phyloP scores from a whole-genome alignment of 35 echinoderm and acorn worm species.

The Apostichopus japonicus region DNA sequence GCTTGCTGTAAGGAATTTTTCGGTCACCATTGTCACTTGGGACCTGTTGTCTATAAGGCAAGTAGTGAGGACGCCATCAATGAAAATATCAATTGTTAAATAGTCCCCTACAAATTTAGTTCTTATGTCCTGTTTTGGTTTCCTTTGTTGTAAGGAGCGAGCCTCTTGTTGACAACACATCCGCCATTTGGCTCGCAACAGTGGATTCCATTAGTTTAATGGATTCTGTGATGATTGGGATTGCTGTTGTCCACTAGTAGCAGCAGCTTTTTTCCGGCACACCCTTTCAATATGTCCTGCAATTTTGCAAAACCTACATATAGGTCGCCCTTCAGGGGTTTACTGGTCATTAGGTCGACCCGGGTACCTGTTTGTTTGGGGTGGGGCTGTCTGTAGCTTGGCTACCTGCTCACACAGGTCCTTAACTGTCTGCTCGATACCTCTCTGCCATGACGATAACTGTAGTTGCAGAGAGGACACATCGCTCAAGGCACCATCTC shows the following conservation, averaged over 20 bases:
- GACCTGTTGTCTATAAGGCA: too few species aligned
- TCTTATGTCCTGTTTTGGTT: too few species aligned
- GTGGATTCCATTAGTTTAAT: neutral
- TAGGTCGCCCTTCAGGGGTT: neutral
- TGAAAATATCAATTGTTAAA: too few species aligned
- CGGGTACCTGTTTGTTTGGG: neutral
- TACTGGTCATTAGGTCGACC: neutral
- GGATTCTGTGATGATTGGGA: neutral
- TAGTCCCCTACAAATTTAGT: too few species aligned
- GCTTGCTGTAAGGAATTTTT: too few species aligned
- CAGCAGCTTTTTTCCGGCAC: neutral
- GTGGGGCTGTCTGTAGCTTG: neutral
- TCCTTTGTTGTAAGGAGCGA: too few species aligned
- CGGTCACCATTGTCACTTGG: too few species aligned
- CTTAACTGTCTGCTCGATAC: neutral
- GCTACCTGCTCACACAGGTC: neutral
- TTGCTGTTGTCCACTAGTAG: neutral
- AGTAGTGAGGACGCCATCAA: too few species aligned
- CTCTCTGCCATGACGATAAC: neutral
- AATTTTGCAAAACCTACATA: neutral
- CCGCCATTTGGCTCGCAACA: constrained; percentile 6
- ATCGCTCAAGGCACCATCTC: neutral
- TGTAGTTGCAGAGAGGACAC: neutral
- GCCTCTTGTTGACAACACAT: neutral
- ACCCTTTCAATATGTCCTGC: neutral